These are phyloP conservation scores for Lophura nycthemera DNA, from an alignment of 2,113 vertebrate genomes.

Conservation along the genomic window DNA sequence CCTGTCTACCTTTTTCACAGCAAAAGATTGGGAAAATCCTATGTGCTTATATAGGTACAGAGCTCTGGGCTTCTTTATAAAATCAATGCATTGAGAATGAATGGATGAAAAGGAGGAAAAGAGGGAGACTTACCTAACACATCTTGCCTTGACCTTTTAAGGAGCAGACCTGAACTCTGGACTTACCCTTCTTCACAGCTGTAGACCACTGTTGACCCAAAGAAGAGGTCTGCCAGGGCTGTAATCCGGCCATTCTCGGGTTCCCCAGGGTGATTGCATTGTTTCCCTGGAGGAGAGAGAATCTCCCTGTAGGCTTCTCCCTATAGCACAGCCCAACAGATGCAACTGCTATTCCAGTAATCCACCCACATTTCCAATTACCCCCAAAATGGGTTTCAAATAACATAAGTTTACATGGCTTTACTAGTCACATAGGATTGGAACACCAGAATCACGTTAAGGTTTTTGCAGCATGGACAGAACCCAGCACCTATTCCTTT, in stretches of 20 bases:
- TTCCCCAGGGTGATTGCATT: conserved; percentile 67
- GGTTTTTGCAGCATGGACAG: conserved; percentile 41
- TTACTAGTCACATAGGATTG: conserved; percentile 58
- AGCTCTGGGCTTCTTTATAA: not conserved
- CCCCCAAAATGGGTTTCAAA: not conserved
- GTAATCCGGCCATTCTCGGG: conserved; percentile 62
- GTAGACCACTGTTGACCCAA: conserved; percentile 63
- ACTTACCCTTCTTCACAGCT: conserved; percentile 77
- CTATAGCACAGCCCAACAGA: not conserved
- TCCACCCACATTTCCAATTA: not conserved
- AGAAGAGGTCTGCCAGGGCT: not conserved
- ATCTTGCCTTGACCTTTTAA: not conserved
- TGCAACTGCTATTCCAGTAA: not conserved
- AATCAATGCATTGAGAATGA: not conserved
- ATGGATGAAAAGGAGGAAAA: not conserved
- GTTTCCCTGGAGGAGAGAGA: conserved; percentile 47
- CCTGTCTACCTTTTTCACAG: not conserved
- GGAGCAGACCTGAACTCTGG: not conserved
- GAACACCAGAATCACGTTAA: not conserved
- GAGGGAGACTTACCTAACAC: not conserved
- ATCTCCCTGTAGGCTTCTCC: not conserved
- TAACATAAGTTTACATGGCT: conserved; percentile 23
- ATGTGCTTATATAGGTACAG: fast-evolving
- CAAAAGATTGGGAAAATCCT: fast-evolving
- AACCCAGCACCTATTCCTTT: conserved; percentile 10